phyloP scores from a whole-genome alignment of 2,113 vertebrate species.

The Myotis brandtii region DNA sequence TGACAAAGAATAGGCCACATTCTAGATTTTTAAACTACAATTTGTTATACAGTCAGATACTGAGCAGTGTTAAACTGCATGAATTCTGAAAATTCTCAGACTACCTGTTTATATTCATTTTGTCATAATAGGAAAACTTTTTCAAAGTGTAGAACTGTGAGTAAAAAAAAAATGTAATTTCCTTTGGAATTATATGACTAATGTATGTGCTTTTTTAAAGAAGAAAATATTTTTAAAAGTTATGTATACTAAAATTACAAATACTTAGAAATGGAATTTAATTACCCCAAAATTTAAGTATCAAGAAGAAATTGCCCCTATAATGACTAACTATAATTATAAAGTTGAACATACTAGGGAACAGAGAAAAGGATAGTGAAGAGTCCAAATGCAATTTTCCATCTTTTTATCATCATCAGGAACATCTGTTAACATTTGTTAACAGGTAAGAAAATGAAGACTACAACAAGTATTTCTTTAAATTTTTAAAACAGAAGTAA shows the following conservation, averaged over 20 bases:
- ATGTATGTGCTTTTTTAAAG: background rate
- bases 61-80: background rate
- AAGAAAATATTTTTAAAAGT: background rate
- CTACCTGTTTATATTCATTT: conserved; percentile 42
- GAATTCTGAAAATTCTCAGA: background rate
- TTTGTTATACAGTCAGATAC: conserved; percentile 1
- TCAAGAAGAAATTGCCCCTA: conserved; percentile 34
- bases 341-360: background rate
- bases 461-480: conserved; percentile 7
- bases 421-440: background rate
- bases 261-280: conserved; percentile 38
- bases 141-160: background rate
- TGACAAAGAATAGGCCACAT: background rate
- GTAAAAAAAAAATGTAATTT: conserved; percentile 6
- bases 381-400: conserved; percentile 15
- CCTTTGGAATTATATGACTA: conserved; percentile 7
- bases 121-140: background rate
- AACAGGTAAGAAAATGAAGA: conserved; percentile 42
- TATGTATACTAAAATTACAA: conserved; percentile 18
- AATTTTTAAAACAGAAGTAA: conserved; percentile 49
- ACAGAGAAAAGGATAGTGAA: background rate
- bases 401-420: conserved; percentile 7
- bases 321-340: conserved; percentile 11
- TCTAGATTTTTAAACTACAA: conserved; percentile 45
- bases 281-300: conserved; percentile 30